Percentiles rank a stretch among this genome's conserved stretches.
Conservation (phyloP, 64 coral and sea anemone species). For the Cladopsammia gracilis region DNA sequence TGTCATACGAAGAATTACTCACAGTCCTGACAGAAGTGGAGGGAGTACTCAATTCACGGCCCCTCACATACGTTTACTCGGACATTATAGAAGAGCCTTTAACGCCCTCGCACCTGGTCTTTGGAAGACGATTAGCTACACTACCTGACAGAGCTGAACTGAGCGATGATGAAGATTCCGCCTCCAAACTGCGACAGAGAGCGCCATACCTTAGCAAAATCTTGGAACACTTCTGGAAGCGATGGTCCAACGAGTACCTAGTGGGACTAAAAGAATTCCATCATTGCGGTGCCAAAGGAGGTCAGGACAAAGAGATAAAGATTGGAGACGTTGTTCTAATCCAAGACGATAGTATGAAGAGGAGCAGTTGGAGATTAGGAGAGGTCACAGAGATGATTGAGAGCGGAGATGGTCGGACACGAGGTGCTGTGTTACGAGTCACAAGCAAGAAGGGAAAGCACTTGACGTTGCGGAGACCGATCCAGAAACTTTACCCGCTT, state of each 20-base stretch:
- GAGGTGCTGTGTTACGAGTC: slow-evolving; percentile 66
- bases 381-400: slow-evolving; percentile 52
- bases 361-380: slow-evolving; percentile 70
- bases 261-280: slow-evolving; percentile 56
- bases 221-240: slow-evolving; percentile 54
- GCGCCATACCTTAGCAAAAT: slow-evolving; percentile 37
- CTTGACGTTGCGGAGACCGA: slow-evolving; percentile 53
- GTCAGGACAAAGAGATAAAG: slow-evolving; percentile 23
- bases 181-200: slow-evolving; percentile 20
- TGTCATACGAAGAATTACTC: slow-evolving; percentile 76
- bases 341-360: slow-evolving; percentile 37
- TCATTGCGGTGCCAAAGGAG: slow-evolving; percentile 24
- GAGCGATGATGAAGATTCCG: slow-evolving; percentile 35
- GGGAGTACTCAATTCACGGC: slow-evolving; percentile 76
- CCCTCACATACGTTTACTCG: slow-evolving; percentile 76
- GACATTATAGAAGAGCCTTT: slow-evolving; percentile 50
- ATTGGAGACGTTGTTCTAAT: slow-evolving; percentile 55
- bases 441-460: slow-evolving; percentile 52
- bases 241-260: slow-evolving; percentile 63
- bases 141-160: slow-evolving; percentile 42
- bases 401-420: slow-evolving; percentile 62
- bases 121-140: slow-evolving; percentile 61
- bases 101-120: slow-evolving; percentile 73
- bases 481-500: slow-evolving; percentile 71
- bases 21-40: slow-evolving; percentile 75